Conservation (phyloP, 1,140 invertebrate species). For the Lycorma delicatula region DNA sequence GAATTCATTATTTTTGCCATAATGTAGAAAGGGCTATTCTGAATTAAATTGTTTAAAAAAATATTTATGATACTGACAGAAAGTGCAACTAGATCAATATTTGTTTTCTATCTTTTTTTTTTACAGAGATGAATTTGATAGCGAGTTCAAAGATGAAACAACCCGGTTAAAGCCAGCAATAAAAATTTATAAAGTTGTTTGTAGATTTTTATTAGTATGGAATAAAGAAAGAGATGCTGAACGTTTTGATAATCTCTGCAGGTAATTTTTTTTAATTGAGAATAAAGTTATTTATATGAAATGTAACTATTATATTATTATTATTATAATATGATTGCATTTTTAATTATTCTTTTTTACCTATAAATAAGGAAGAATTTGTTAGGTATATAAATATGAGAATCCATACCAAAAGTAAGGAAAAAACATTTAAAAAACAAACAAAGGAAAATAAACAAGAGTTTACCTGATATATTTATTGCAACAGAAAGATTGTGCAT, state of each 20-base stretch:
- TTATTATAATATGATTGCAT: too few species aligned
- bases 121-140: slow-evolving; percentile 63
- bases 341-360: too few species aligned
- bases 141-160: slow-evolving; percentile 42
- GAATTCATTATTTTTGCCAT: neutral
- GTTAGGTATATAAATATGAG: neutral
- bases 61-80: neutral
- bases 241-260: slow-evolving; percentile 65
- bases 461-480: too few species aligned
- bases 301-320: neutral
- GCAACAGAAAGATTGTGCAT: too few species aligned
- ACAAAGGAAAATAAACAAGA: too few species aligned
- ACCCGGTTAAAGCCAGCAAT: slow-evolving; percentile 49
- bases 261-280: slow-evolving; percentile 34
- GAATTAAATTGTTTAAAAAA: neutral
- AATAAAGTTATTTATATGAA: neutral
- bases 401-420: neutral
- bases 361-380: neutral
- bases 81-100: neutral
- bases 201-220: slow-evolving; percentile 61
- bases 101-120: slow-evolving; percentile 12
- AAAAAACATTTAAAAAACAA: too few species aligned
- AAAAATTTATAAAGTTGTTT: slow-evolving; percentile 59
- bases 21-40: neutral
- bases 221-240: slow-evolving; percentile 57